Base-by-base conservation (phyloP, 2,113 vertebrate species). In the Tenrec ecaudatus region DNA sequence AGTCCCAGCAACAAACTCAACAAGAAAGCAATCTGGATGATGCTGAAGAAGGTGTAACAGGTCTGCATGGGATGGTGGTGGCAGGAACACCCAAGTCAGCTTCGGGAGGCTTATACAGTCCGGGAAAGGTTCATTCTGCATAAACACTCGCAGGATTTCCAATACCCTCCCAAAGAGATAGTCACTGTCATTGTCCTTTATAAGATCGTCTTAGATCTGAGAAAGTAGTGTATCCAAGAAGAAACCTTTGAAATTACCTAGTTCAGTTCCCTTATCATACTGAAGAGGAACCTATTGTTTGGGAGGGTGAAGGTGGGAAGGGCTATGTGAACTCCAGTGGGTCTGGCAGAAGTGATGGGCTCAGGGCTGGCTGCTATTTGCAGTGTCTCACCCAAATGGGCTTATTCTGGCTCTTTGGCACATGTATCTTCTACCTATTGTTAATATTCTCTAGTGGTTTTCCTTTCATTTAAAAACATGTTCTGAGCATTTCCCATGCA, bases 291-390 rank as follows among this genome's bases (percentile, higher is more conserved):
- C 0, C 7, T 8, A 6, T 0, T 68, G 33, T 43, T 19, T 3
- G 6, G 68, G 8, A 16, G 15, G n/a, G 3, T 80, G 16, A 7
- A 47, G 47, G 36, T 3, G 25, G 71, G 82, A 69, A 15, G 33
- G 25, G 9, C 40, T 22, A 3, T 53, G 33, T 57, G n/a, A 6
- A 40, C 0, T 19, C 36, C 53, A 6, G 7, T 14, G 15, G 10
- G 0, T 0, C 10, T 60, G 25, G 17, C 27, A 22, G 33, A 2
- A 19, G 15, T 8, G 31, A 82, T 2, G 20, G 19, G 7, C 36
- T n/a, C 0, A 1, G 62, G 25, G n/a, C 16, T 75, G 88, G 3
- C 10, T 12, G 73, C 27, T 17, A 23, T 47, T 38, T 17, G 22
- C 4, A 20, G 19, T 29, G 9, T 40, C 14, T 77, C 40, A 33